Base-by-base conservation (phyloP, 2,113 vertebrate genomes). In the Phycodurus eques region DNA sequence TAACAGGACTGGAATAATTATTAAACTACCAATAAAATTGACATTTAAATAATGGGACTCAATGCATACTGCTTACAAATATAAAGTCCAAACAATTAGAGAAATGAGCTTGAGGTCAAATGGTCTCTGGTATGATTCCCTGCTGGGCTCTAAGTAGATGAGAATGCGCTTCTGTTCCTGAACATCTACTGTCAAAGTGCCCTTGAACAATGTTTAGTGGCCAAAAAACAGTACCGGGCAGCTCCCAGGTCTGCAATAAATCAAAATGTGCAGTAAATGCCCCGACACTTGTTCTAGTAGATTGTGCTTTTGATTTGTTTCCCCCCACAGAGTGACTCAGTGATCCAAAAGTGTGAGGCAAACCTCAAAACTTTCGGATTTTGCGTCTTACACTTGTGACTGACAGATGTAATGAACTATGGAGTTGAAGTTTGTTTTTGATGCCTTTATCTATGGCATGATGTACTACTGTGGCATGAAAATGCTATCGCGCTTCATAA, bases 221-320 rank as follows among this genome's bases (percentile, higher is more conserved):
- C 89, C 84, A 90, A 89, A 80, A 86, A 78, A 79, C 76, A 81
- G 80, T 75, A 83, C 82, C 87, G 87, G 89, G 86, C 87, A 86
- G 85, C 82, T 85, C 87, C 87, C 84, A 86, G 87, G 82, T 87
- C 86, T 80, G 75, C 83, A 81, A 90, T 90, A 88, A 89, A 90
- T 90, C 83, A 88, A 79, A 87, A 89, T 77, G 80, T 83, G 89
- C 87, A 86, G 86, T 82, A 87, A 88, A 88, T 80, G 83, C 75
- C 70, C 47, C 79, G 82, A 87, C 86, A 87, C 86, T 85, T 81
- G 81, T 85, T 81, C 83, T 77, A 66, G 65, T 72, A 85, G 86
- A 89, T 75, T 84, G 85, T 82, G 85, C 86, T 86, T 88, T 85
- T 83, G 77, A 71, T 69, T 59, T 76, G 47, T 72, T 73, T 71